phyloP scores from a whole-genome alignment of 2,797 vertebrate genomes.

The Anas bahamensis region DNA sequence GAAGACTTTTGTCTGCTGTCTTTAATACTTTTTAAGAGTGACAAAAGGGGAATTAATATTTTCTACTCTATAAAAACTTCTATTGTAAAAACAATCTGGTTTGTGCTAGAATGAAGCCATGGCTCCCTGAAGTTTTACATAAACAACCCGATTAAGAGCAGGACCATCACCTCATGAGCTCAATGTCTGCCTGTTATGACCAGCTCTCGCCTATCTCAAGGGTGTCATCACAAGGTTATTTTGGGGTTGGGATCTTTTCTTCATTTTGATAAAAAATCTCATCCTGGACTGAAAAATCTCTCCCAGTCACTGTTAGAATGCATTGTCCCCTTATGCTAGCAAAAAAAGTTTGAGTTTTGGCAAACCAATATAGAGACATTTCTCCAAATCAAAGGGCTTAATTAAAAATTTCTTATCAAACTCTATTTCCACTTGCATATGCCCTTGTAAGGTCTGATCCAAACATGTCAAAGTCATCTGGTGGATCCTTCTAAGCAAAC shows the following conservation, averaged over 20 bases:
- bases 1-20: not conserved
- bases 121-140: not conserved
- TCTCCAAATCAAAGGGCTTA: not conserved
- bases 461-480: not conserved
- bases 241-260: not conserved
- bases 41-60: conserved; percentile 28
- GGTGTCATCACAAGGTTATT: not conserved
- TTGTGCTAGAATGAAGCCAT: conserved; percentile 19
- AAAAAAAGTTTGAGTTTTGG: not conserved
- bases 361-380: not conserved
- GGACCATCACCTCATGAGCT: not conserved
- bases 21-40: not conserved
- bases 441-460: not conserved
- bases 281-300: not conserved
- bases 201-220: not conserved
- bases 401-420: not conserved
- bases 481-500: not conserved
- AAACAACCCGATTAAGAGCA: not conserved
- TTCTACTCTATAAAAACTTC: conserved; percentile 10
- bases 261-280: not conserved
- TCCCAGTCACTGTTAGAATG: not conserved
- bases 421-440: not conserved
- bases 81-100: conserved; percentile 34
- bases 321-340: not conserved
- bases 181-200: not conserved